Evolutionary conservation across 2,888 invertebrate genomes (phyloP).

Genomic region (Pogonocherus hispidulus): DNA sequence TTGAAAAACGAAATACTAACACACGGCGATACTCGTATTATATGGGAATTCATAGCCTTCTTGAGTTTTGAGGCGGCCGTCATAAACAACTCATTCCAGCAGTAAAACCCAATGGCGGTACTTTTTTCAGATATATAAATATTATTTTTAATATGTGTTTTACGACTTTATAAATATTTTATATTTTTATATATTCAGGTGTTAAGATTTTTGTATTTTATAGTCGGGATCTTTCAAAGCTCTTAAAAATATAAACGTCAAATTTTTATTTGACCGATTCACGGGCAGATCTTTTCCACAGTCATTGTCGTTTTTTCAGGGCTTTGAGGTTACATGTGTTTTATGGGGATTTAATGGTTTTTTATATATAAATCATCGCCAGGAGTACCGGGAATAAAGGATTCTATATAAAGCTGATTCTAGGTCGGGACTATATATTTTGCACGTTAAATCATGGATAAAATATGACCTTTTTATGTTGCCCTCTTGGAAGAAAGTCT

Average conservation of each 20-base stretch:
- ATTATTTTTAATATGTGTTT: constrained; percentile 70
- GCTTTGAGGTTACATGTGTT: constrained; percentile 42
- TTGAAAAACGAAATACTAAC: constrained; percentile 37
- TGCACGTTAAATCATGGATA: constrained; percentile 13
- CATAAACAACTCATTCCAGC: constrained; percentile 68
- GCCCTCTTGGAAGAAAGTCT: neutral
- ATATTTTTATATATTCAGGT: constrained; percentile 70
- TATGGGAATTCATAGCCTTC: constrained; percentile 59
- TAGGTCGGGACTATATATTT: constrained; percentile 16
- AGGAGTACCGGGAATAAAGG: constrained; percentile 11
- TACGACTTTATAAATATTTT: constrained; percentile 70
- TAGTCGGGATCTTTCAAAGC: constrained; percentile 58
- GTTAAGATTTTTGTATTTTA: constrained; percentile 67
- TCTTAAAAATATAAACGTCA: constrained; percentile 63
- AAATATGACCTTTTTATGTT: constrained; percentile 1
- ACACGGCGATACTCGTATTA: constrained; percentile 50
- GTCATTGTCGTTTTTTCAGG: constrained; percentile 29
- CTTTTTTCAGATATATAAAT: constrained; percentile 69
- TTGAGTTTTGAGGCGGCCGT: constrained; percentile 62
- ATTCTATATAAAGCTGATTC: constrained; percentile 16
- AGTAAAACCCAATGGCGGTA: constrained; percentile 66
- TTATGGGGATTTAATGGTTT: constrained; percentile 39
- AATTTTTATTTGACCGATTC: constrained; percentile 59
- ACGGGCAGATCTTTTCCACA: neutral
- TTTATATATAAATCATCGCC: constrained; percentile 24